Base-by-base conservation (phyloP, 2,888 invertebrate genomes). In the Calliphora vomitoria region DNA sequence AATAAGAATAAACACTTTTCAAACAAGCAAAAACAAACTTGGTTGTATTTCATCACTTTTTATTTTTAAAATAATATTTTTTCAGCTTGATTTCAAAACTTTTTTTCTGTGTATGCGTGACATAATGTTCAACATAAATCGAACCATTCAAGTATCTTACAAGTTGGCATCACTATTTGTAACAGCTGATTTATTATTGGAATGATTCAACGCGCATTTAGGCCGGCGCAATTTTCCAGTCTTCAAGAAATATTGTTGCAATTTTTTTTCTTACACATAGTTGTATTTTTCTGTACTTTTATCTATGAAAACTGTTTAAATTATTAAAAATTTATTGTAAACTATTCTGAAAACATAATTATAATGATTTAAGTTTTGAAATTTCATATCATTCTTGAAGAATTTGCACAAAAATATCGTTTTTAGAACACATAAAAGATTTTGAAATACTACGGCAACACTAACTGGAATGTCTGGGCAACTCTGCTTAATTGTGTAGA, bases 161-260 rank as follows among this genome's bases (percentile, higher is more conserved):
- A n/a, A 25, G 13, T 44, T 69, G 79, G 8, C 18, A 35, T 13
- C 47, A 47, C 60, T 80, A 53, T 55, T 50, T 20, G 10, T 38
- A 82, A 41, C 82, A 82, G 55, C 82, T 82, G 82, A 68, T 50
- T 15, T 13, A 6, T 4, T 15, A 58, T 18, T 78, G 76, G 82
- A 82, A 78, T 60, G 35, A 83, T 86, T 79, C 85, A 88, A 90
- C 89, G 90, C 91, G 90, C 90, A 90, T 90, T 90, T 89, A 87
- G 89, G 89, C 91, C 91, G 90, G 90, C 91, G 91, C 91, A 91
- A 90, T 90, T 90, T 91, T 90, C 90, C 89, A 89, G 84, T 88
- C 85, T 76, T 81, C 74, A 85, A 74, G 88, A 88, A 89, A 88
- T 87, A 81, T 75, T 64, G 25, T 84, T 82, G 35, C 76, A 81